Evolutionary conservation across 92 coral and sea anemone genomes (phyloP).

Genomic region (Phenganax stokvisi): DNA sequence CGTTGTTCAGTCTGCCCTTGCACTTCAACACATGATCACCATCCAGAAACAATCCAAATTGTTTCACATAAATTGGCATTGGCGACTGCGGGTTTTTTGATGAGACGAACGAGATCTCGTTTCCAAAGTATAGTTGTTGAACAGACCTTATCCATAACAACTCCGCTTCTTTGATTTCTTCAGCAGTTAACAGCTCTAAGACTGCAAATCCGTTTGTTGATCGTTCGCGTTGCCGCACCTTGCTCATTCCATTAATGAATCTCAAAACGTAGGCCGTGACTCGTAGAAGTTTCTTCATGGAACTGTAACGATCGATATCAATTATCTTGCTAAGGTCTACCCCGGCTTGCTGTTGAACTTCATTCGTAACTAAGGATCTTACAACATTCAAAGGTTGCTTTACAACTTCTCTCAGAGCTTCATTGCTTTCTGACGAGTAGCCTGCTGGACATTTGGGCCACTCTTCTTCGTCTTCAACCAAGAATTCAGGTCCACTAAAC

Average conservation of each 20-base stretch:
- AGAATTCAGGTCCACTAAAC: constrained; percentile 41
- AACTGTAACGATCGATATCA: constrained; percentile 31
- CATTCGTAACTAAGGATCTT: constrained; percentile 1
- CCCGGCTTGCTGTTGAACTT: background rate
- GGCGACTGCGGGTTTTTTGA: constrained; percentile 32
- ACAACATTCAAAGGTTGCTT: constrained; percentile 21
- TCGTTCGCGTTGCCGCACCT: background rate
- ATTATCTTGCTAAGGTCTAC: constrained; percentile 27
- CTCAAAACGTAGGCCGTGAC: constrained; percentile 52
- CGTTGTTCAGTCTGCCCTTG: constrained; percentile 58
- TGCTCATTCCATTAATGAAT: constrained; percentile 37
- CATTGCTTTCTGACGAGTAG: background rate
- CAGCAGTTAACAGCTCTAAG: background rate
- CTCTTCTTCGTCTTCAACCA: constrained; percentile 14
- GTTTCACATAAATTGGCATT: constrained; percentile 41
- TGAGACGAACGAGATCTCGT: constrained; percentile 43
- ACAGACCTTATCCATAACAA: constrained; percentile 44
- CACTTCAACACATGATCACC: constrained; percentile 45
- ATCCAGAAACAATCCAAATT: constrained; percentile 57
- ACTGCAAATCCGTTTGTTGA: background rate
- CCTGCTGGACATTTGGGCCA: constrained; percentile 40
- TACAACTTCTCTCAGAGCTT: constrained; percentile 12
- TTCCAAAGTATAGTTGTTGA: constrained; percentile 38
- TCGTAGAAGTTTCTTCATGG: constrained; percentile 46
- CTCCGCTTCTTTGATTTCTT: constrained; percentile 45